Base-by-base conservation (phyloP, 1,140 invertebrate species). In the Procambarus clarkii region DNA sequence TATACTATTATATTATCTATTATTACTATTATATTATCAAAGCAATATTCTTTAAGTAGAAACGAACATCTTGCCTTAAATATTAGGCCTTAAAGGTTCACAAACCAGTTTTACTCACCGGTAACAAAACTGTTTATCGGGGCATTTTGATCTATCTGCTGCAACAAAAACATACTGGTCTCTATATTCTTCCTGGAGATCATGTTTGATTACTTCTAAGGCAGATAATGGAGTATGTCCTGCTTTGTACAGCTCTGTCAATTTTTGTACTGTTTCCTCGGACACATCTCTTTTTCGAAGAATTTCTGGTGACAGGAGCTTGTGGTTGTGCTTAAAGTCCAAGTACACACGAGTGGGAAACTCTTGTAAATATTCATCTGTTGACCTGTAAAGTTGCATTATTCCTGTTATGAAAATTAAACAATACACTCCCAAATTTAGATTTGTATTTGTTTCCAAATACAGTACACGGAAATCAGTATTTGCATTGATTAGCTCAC, bases 91-190 rank as follows among this genome's bases (percentile, higher is more conserved):
- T 34, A 34, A 34, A 34, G 34, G 34, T 34, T 34, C 34, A 34
- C 34, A 34, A 34, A 34, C 34, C 34, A 54, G 15, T 34, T 64
- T 83, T 44, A n/a, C 85, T 78, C 45, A 87, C 85, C 85, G 71
- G 15, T 87, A 87, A 60, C 85, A 87, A 48, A 87, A 87, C 76
- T 87, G 85, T n/a, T 87, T 87, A 45, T 87, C 85, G 46, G 85
- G 85, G 48, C 85, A 87, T 50, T 87, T 87, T 71, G 85, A 87
- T 58, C 85, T 46, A 21, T 87, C 85, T 60, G 85, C 24, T 15
- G 34, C 48, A 3, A 87, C 50, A 78, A 87, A 87, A 76, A 15
- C 50, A 64, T 58, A 87, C 74, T 87, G 85, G 11, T 87, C 85
- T 50, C 85, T 76, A 87, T 87, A 87, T 7, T 87, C 76, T 21